Evolutionary conservation across 2,113 vertebrate genomes (phyloP), one percentile per base, ranked within the genome.

Genomic region (Rattus norvegicus): DNA sequence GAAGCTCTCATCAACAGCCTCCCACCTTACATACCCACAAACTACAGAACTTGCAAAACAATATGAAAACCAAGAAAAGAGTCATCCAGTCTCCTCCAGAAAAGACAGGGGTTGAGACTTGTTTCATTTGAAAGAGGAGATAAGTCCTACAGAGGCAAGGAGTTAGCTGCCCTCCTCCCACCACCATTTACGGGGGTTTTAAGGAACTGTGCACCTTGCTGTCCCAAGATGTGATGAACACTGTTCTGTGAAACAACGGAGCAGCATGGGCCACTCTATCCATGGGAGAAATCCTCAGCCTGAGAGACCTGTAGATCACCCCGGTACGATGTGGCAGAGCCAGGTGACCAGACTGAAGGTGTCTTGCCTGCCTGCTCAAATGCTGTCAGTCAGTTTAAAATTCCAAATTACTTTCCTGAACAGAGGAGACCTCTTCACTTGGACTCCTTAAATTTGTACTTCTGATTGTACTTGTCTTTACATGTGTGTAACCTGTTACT

Each of bases 1-100:
- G 33, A 87, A 91, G 56, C 7, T 7, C 11, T n/a, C 81, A 24
- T 43, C 61, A n/a, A 43, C 36, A 5, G 30, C 9, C 0, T 30
- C 11, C 69, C n/a, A 12, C 16, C 1, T 22, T 77, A 49, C 84
- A 47, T 22, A 84, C 72, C 84, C 83, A 84, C 77, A 63, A n/a
- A 28, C 39, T 73, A 33, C 67, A 43, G 63, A 43, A 30, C 0
- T 1, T 54, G 11, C 14, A 39, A 0, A 9, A 26, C 39, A 14
- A n/a, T 16, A 6, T 30, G 67, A 52, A 97, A 77, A 69, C 39
- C 28, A 63, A 94, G 67, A 92, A 80, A 77, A 88, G 7, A 1
- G 75, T 22, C 13, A 20, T 56, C 47, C 17, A 63, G 39, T 56
- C 84, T 33, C 47, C 59, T 30, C 59, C 30, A 33, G 49, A 90